Base-by-base conservation (phyloP, 2,888 invertebrate species). In the Mantis religiosa region DNA sequence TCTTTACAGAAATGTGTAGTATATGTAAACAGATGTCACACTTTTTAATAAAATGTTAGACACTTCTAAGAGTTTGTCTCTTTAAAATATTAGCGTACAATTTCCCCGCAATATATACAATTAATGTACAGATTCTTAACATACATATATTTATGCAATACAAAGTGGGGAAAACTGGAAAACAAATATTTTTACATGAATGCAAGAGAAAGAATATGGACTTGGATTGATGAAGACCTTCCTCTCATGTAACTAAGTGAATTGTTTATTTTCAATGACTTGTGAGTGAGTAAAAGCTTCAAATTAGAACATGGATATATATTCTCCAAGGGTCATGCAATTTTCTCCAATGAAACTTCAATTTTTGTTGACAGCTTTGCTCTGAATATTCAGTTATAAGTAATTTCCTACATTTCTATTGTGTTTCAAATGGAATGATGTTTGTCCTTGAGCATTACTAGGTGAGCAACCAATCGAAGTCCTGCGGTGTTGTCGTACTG, bases 81-180 rank as follows among this genome's bases (percentile, higher is more conserved):
- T 9, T 82, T 88, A 47, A 47, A 83, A 83, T 54, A 83, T 88
- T 34, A 88, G 88, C 88, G 88, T 88, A 88, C 81, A 85, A 41
- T 84, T 88, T 85, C 85, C 88, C 88, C 84, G 54, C 54, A 81
- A 25, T 28, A 41, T 81, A 30, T 81, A 87, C 82, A 87, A 87
- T 41, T 54, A 85, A 20, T 27, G 27, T 85, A 71, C 54, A 71
- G 6, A 71, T 71, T 71, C 6, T 71, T 41, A 41, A 71, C 54
- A 71, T 71, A 71, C 54, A 71, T 20, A 71, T 71, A 71, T 15
- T 71, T 71, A 15, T n/a, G 83, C n/a, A 30, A 83, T 30, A 30
- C n/a, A 83, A 83, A 83, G 15, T 20, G 15, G 30, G 28, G 28
- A 9, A 85, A 85, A 85, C n/a, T 85, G n/a, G 2, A n/a, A 41